Conservation (phyloP, 2,113 vertebrate genomes). For the Chaetura pelagica region DNA sequence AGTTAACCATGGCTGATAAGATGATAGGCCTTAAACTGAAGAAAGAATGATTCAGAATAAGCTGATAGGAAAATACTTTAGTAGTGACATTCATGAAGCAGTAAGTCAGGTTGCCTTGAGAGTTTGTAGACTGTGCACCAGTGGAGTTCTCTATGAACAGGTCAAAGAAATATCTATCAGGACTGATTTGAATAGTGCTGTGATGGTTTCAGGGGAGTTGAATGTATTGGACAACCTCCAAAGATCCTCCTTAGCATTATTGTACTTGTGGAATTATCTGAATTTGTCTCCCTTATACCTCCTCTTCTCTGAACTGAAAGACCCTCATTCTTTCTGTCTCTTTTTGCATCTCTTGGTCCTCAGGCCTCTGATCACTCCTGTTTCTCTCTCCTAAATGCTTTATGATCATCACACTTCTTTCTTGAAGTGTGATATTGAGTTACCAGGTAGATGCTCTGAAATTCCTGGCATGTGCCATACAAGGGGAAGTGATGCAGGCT, state of each 20-base stretch:
- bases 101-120: not conserved
- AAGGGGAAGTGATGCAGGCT: not conserved
- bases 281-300: not conserved
- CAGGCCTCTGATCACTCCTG: not conserved
- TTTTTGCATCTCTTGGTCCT: not conserved
- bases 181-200: conserved; percentile 1
- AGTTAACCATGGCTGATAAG: not conserved
- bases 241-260: not conserved
- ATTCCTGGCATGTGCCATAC: fast-evolving
- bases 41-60: not conserved
- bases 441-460: not conserved
- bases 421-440: not conserved
- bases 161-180: not conserved
- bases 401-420: not conserved
- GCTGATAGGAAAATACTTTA: not conserved
- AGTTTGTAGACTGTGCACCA: not conserved
- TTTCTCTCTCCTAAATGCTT: not conserved
- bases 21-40: not conserved
- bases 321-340: not conserved
- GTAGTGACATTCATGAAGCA: not conserved
- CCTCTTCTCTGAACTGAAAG: not conserved
- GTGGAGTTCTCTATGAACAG: not conserved
- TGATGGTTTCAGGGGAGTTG: not conserved
- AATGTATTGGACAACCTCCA: not conserved
- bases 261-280: not conserved